Conservation (phyloP, 2,888 invertebrate species). For the Polymixis flavicincta region DNA sequence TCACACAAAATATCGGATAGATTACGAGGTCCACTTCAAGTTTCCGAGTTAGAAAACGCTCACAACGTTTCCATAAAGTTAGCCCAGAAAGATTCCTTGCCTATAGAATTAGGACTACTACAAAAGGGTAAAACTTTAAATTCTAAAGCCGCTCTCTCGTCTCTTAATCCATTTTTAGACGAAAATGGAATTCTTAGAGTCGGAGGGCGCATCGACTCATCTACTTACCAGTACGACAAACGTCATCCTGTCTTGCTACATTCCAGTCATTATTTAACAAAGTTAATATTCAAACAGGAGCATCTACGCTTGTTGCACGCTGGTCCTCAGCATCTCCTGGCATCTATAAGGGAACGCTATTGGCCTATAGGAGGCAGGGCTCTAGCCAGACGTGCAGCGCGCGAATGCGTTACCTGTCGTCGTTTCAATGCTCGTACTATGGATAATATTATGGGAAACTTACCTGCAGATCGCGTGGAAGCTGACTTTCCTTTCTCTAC, state of each 20-base stretch:
- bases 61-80: conserved; percentile 4
- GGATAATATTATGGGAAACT: conserved; percentile 34
- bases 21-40: neutral
- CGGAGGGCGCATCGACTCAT: conserved; percentile 13
- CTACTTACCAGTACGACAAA: conserved; percentile 5
- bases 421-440: neutral
- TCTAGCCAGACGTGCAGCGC: no score
- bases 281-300: conserved; percentile 8
- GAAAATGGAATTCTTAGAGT: neutral
- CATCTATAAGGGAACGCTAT: conserved; percentile 13
- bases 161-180: conserved; percentile 14
- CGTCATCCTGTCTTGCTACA: conserved; percentile 8
- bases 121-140: conserved; percentile 19
- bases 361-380: conserved; percentile 23
- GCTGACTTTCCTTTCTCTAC: conserved; percentile 15
- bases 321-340: conserved; percentile 13
- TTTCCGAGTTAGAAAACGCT: conserved; percentile 16
- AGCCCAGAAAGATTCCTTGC: conserved; percentile 11
- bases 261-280: neutral
- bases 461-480: conserved; percentile 19
- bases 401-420: no score
- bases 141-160: conserved; percentile 12
- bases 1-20: neutral
- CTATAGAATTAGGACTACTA: conserved; percentile 12
- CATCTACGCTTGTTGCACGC: conserved; percentile 11